phyloP scores from a whole-genome alignment of 2,888 invertebrate species.

The Spodoptera exigua region DNA sequence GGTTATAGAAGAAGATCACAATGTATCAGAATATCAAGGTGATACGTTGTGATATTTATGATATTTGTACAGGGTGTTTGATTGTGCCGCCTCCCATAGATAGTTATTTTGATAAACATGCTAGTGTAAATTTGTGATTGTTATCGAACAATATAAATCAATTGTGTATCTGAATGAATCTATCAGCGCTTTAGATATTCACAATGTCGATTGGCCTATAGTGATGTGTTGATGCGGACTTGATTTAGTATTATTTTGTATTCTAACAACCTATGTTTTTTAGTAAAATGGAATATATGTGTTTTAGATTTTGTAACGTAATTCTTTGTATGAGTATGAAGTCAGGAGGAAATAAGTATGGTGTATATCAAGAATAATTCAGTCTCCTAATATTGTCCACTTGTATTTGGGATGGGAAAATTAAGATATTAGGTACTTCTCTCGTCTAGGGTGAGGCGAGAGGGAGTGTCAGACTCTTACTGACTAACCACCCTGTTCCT shows the following conservation, averaged over 20 bases:
- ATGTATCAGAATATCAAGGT: conserved; percentile 72
- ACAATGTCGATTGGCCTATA: conserved; percentile 47
- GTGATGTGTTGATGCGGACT: conserved; percentile 30
- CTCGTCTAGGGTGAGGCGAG: too few relatives aligned
- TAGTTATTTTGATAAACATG: conserved; percentile 57
- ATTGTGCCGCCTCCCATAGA: conserved; percentile 41
- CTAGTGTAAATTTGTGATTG: conserved; percentile 68
- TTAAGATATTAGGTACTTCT: too few relatives aligned
- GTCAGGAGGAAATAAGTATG: too few relatives aligned
- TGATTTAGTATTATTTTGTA: conserved; percentile 38
- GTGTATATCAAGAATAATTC: too few relatives aligned
- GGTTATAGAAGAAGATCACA: conserved; percentile 61
- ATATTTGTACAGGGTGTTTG: conserved; percentile 46
- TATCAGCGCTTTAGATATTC: conserved; percentile 51
- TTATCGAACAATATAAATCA: conserved; percentile 78
- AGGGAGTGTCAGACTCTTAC: too few relatives aligned
- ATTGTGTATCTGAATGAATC: conserved; percentile 62
- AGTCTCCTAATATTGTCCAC: too few relatives aligned
- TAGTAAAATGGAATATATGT: too few relatives aligned
- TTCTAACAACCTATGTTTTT: neutral
- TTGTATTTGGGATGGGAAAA: too few relatives aligned
- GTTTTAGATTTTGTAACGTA: too few relatives aligned
- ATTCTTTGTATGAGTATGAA: too few relatives aligned
- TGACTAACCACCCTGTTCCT: too few relatives aligned
- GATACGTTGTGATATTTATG: conserved; percentile 46